Conservation (phyloP, 2,797 vertebrate genomes). For the Centropyge bicolor region DNA sequence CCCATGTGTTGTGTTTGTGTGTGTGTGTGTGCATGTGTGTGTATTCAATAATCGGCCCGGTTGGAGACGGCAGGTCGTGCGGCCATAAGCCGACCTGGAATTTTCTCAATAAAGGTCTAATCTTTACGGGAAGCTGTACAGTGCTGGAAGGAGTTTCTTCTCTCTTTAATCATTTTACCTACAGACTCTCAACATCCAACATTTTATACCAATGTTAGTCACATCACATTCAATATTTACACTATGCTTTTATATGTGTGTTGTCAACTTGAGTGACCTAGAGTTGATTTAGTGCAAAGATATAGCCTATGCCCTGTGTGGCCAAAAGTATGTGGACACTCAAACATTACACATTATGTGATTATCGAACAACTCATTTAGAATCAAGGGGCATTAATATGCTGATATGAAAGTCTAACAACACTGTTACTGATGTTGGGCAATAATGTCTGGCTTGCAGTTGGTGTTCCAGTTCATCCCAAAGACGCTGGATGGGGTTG, state of each 20-base stretch:
- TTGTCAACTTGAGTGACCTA: slow-evolving; percentile 12
- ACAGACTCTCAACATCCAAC: not conserved
- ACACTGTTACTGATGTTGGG: slow-evolving; percentile 1
- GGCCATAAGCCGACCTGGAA: slow-evolving; percentile 90
- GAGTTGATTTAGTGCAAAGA: not conserved
- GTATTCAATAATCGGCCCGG: slow-evolving; percentile 78
- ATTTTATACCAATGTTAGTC: slow-evolving; percentile 7
- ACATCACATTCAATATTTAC: not conserved
- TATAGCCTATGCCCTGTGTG: not conserved
- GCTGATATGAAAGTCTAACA: no score
- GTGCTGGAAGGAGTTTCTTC: slow-evolving; percentile 59
- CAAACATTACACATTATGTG: not conserved
- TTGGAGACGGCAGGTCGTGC: slow-evolving; percentile 80
- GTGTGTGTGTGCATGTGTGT: slow-evolving; percentile 56
- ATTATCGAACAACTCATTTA: not conserved
- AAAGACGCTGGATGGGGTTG: not conserved
- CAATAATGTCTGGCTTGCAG: not conserved
- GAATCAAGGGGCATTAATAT: no score
- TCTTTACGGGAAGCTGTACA: slow-evolving; percentile 83
- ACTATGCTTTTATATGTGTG: not conserved
- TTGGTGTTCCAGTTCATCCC: not conserved
- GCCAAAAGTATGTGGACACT: not conserved
- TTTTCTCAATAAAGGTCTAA: slow-evolving; percentile 92
- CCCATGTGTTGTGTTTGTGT: slow-evolving; percentile 46
- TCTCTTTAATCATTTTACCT: slow-evolving; percentile 40